A percentile compares a stretch with the other conserved stretches of the same genome.
These are phyloP conservation scores for Masticophis lateralis DNA, from an alignment of 2,797 vertebrate genomes.

Conservation along the genomic window DNA sequence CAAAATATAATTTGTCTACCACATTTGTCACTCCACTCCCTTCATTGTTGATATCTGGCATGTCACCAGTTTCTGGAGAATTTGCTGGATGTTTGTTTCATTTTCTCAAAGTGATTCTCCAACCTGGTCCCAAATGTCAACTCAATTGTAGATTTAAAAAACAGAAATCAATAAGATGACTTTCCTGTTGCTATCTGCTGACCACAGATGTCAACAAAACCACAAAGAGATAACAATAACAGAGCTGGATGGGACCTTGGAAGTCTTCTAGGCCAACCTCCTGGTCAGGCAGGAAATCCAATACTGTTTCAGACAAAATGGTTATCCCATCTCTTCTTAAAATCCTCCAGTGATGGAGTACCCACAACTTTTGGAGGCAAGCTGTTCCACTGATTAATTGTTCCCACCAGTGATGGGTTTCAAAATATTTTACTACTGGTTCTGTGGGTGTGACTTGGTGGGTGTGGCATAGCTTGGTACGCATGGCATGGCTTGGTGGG, in stretches of 20 bases:
- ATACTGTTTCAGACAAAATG: background rate
- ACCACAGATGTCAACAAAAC: background rate
- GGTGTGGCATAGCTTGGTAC: too few relatives aligned
- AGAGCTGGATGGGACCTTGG: background rate
- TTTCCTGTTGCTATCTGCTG: too few relatives aligned
- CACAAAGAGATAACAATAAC: background rate
- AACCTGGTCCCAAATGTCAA: background rate
- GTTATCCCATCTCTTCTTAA: background rate
- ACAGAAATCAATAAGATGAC: too few relatives aligned
- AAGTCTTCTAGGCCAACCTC: background rate
- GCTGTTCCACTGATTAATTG: background rate
- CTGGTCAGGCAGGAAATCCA: background rate
- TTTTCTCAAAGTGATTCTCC: background rate
- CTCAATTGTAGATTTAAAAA: background rate
- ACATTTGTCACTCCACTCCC: background rate
- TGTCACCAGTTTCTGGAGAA: too few relatives aligned
- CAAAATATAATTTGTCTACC: background rate
- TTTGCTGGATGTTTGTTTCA: background rate
- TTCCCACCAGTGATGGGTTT: background rate
- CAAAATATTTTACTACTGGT: too few relatives aligned
- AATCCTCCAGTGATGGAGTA: background rate
- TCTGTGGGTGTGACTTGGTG: too few relatives aligned
- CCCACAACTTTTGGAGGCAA: background rate
- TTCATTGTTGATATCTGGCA: background rate
- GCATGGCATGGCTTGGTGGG: too few relatives aligned